A percentile compares a stretch with the other conserved stretches of the same genome.
phyloP scores from a whole-genome alignment of 2,888 invertebrate species.

The Cephalotes varians region DNA sequence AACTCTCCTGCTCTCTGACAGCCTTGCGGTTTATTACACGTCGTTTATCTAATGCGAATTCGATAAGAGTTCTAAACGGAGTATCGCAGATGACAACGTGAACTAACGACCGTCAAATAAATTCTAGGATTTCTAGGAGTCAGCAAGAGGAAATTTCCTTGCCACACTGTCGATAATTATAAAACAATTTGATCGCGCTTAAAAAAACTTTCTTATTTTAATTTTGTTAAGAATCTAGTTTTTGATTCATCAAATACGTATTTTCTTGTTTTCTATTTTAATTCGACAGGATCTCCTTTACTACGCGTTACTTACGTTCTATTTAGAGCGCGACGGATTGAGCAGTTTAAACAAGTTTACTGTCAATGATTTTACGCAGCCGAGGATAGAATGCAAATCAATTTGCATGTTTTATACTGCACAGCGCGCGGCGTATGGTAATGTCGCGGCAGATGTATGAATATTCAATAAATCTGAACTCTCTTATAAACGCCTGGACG shows the following conservation, averaged over 20 bases:
- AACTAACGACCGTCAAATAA: slow-evolving; percentile 21
- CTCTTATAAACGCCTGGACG: slow-evolving; percentile 31
- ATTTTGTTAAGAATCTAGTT: not conserved
- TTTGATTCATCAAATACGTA: not conserved
- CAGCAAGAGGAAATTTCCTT: not conserved
- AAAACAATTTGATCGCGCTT: not conserved
- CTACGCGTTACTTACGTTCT: not conserved
- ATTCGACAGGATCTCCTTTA: not conserved
- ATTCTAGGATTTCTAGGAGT: not conserved
- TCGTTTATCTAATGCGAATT: slow-evolving; percentile 40
- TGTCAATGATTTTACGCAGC: slow-evolving; percentile 42
- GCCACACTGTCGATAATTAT: not conserved
- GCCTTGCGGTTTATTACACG: slow-evolving; percentile 36
- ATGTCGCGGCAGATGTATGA: slow-evolving; percentile 41
- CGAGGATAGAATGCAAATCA: slow-evolving; percentile 49
- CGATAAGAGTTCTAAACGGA: slow-evolving; percentile 44
- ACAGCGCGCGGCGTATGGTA: slow-evolving; percentile 27
- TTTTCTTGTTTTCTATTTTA: not conserved
- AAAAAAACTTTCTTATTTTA: not conserved
- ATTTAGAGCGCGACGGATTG: not conserved
- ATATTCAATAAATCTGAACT: slow-evolving; percentile 50
- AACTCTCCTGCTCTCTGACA: slow-evolving; percentile 38
- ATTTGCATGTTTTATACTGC: slow-evolving; percentile 44
- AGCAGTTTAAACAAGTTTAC: slow-evolving; percentile 25
- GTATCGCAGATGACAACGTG: slow-evolving; percentile 3